Percentiles rank a stretch among this genome's conserved stretches.
These are phyloP conservation scores for Erebia palarica DNA, from an alignment of 2,888 invertebrate genomes.

Conservation along the genomic window DNA sequence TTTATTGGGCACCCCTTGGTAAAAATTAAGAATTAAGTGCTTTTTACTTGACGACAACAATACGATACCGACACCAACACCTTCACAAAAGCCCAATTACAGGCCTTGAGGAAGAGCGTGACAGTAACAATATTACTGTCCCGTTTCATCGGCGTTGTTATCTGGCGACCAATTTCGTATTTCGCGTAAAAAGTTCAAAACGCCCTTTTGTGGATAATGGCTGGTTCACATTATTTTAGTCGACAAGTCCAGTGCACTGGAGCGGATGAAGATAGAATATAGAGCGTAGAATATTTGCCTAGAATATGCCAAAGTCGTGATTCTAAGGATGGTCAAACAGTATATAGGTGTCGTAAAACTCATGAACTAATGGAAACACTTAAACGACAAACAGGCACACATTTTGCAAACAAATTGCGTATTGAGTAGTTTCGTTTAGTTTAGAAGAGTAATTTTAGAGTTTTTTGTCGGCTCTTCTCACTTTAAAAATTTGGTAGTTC, in stretches of 20 bases:
- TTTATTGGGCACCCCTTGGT: constrained; percentile 9
- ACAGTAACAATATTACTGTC: constrained; percentile 2
- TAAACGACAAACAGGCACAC: too few species aligned
- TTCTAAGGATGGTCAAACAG: too few species aligned
- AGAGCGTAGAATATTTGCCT: too few species aligned
- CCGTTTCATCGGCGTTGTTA: not conserved
- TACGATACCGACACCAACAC: constrained; percentile 19
- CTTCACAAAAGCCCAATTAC: not conserved
- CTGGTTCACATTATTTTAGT: not conserved
- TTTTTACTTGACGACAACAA: constrained; percentile 16
- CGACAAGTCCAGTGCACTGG: not conserved
- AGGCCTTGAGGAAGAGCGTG: not conserved
- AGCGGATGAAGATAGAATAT: not conserved
- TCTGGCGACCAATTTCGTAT: constrained; percentile 12
- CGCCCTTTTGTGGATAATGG: not conserved
- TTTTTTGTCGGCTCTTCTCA: too few species aligned
- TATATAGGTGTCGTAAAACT: too few species aligned
- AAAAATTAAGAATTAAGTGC: not conserved
- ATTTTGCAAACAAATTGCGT: too few species aligned
- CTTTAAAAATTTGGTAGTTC: too few species aligned
- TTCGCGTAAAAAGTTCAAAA: constrained; percentile 11
- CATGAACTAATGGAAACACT: too few species aligned
- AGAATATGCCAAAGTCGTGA: too few species aligned
- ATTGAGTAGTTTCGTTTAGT: too few species aligned
- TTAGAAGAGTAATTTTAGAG: too few species aligned